phyloP scores from a whole-genome alignment of 1,140 invertebrate species.

The Rhysida immarginata region DNA sequence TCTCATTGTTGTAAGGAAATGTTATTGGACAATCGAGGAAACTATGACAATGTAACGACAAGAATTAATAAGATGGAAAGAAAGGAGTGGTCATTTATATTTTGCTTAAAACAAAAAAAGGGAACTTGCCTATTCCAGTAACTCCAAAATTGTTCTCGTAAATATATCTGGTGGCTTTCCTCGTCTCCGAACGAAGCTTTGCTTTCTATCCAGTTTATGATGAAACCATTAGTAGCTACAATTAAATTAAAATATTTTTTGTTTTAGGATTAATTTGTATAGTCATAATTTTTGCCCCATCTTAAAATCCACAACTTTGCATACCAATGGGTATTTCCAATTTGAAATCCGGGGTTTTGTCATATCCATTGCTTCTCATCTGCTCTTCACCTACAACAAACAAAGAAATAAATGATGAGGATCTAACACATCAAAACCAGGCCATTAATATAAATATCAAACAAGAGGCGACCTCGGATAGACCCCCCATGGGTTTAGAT shows the following conservation, averaged over 20 bases:
- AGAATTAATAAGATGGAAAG: conserved; percentile 5
- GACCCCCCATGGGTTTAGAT: no score
- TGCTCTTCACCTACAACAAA: conserved; percentile 52
- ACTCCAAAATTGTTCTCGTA: conserved; percentile 69
- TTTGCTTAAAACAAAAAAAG: background rate
- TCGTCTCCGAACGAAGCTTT: conserved; percentile 84
- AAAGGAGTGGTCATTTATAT: background rate
- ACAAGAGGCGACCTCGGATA: no score
- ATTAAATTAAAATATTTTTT: background rate
- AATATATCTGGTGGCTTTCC: conserved; percentile 62
- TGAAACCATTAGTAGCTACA: conserved; percentile 55
- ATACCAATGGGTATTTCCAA: conserved; percentile 65
- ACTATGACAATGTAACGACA: no score
- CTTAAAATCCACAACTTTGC: no score
- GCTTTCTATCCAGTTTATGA: conserved; percentile 93
- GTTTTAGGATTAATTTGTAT: no score
- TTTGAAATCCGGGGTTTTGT: conserved; percentile 90
- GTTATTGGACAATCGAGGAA: no score
- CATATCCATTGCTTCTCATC: conserved; percentile 63
- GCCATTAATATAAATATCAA: no score
- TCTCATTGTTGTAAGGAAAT: no score
- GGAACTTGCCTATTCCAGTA: conserved; percentile 67
- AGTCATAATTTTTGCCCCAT: no score
- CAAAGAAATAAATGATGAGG: no score
- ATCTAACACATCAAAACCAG: no score